Percentiles rank a stretch among this genome's conserved stretches.
phyloP scores from a whole-genome alignment of 2,113 vertebrate species.

The Zosterops borbonicus region DNA sequence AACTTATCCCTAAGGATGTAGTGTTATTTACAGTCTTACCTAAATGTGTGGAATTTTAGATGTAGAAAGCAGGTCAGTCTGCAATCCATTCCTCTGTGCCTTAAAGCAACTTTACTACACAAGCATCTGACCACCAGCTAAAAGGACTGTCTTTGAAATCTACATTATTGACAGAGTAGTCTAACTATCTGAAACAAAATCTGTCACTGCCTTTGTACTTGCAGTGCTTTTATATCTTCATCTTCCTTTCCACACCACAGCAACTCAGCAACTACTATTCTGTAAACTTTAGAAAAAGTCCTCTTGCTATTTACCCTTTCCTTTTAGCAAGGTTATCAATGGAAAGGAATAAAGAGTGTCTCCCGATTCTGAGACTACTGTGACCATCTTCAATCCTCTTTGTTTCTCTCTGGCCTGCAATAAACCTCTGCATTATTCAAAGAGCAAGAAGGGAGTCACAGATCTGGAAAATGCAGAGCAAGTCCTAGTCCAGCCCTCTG shows the following conservation, averaged over 20 bases:
- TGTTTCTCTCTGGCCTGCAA: neutral
- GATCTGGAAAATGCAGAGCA: rapidly evolving
- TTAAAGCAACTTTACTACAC: neutral
- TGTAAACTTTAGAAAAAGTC: neutral
- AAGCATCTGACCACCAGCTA: neutral
- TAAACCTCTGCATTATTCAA: neutral
- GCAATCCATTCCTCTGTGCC: neutral
- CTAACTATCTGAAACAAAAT: neutral
- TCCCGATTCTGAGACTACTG: neutral
- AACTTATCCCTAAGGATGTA: neutral
- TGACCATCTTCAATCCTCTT: neutral
- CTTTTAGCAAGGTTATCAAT: neutral
- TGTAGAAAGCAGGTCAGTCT: neutral
- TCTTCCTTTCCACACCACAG: neutral
- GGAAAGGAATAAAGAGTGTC: neutral
- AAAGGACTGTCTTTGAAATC: neutral
- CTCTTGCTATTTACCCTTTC: neutral
- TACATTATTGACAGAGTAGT: neutral
- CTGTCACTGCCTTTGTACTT: neutral
- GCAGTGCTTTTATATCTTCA: neutral
- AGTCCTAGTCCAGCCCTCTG: neutral
- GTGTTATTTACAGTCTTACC: neutral
- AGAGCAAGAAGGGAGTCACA: neutral
- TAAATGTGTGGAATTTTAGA: neutral
- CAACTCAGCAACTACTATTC: neutral